Evolutionary conservation across 2,113 vertebrate genomes (phyloP).

Genomic region (Aspiorhynchus laticeps): DNA sequence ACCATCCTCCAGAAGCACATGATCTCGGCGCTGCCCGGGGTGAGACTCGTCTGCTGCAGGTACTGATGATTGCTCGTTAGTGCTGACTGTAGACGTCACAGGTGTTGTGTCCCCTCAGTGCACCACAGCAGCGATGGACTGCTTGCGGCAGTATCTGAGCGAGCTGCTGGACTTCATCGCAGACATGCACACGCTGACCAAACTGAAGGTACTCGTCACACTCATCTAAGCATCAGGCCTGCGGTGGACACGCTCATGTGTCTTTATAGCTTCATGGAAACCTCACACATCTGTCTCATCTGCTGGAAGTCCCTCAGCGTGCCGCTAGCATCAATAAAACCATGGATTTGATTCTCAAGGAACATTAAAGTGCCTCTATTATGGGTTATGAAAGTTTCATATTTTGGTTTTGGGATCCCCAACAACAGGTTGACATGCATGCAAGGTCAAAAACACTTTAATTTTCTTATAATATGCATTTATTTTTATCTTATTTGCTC

Average conservation of each 20-base stretch:
- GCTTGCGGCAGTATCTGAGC: conserved; percentile 89
- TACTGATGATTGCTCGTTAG: background rate
- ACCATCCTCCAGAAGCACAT: conserved; percentile 98
- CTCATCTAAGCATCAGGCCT: background rate
- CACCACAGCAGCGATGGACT: conserved; percentile 97
- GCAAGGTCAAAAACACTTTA: too few species aligned
- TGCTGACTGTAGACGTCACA: background rate
- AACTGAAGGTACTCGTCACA: conserved; percentile 84
- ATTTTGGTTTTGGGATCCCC: too few species aligned
- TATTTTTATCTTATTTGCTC: too few species aligned
- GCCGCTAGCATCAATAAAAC: too few species aligned
- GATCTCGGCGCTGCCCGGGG: conserved; percentile 91
- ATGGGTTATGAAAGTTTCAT: too few species aligned
- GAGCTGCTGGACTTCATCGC: conserved; percentile 97
- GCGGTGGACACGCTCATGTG: background rate
- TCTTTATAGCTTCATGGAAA: background rate
- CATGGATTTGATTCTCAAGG: background rate
- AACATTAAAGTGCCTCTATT: background rate
- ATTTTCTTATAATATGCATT: too few species aligned
- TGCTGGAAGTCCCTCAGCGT: background rate
- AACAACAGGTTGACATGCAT: too few species aligned
- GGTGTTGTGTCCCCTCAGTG: conserved; percentile 77
- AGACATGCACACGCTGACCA: conserved; percentile 98
- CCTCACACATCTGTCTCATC: background rate
- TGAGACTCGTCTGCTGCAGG: conserved; percentile 70